Base-by-base conservation (phyloP, 2,113 vertebrate species). In the Saccopteryx leptura region DNA sequence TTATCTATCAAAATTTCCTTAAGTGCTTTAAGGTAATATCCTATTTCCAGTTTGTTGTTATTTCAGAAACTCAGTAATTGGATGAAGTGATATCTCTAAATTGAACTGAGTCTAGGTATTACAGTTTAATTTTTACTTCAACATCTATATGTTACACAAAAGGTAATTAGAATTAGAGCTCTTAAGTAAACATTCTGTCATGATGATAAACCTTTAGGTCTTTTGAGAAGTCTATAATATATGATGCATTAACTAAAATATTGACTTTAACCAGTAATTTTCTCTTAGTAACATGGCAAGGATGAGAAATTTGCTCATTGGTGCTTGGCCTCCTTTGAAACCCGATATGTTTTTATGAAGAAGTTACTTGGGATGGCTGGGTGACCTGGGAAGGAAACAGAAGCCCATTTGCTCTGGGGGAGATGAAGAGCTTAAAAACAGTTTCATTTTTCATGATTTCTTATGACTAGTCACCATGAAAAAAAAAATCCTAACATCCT, bases 291-390 rank as follows among this genome's bases (percentile, higher is more conserved):
- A 46, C 23, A 63, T 58, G 33, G n/a, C 24, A 83, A 66, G 52
- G 31, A 24, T 82, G 65, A 71, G 24, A 88, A 76, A 60, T 61
- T 68, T 76, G 19, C 23, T 79, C 4, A 48, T 60, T 21, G 18
- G 18, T 90, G 21, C 50, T 46, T n/a, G 65, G 86, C 54, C 52
- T 68, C 39, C 8, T 74, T 84, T 91, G 88, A 95, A 84, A 85
- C 81, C n/a, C 76, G 28, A 7, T 54, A 39, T 56, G 52, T 68
- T 50, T 91, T 72, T 39, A 2, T 72, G 14, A 72, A 74, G 31
- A 66, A 66, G 79, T 89, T 71, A 61, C 23, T 88, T 72, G 63
- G 46, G 9, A 18, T 82, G 60, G 63, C 65, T 82, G 39, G 50
- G 7, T 33, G 50, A 71, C 26, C n/a, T 48, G n/a, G 75, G 39